Percentiles rank a stretch among this genome's conserved stretches.
Evolutionary conservation across 2,888 invertebrate species (phyloP).

Genomic region (Cylindroiulus punctatus): DNA sequence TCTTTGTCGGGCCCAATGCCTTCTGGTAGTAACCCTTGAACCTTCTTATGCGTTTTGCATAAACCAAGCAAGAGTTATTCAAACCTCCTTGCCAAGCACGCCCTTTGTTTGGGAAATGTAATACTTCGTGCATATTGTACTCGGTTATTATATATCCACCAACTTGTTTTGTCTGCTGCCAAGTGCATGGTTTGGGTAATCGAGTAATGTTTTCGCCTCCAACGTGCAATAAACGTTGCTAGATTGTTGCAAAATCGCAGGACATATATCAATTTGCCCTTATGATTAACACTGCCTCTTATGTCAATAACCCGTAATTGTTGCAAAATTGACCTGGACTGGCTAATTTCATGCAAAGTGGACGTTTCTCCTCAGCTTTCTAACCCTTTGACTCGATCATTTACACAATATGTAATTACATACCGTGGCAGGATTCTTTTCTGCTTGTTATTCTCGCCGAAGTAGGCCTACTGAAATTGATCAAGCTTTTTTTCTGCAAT

Average conservation of each 20-base stretch:
- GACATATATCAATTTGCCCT: constrained; percentile 36
- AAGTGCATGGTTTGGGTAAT: constrained; percentile 17
- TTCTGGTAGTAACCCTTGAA: background rate
- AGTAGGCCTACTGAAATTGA: constrained; percentile 17
- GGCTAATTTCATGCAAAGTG: constrained; percentile 35
- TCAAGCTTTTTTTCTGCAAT: constrained; percentile 24
- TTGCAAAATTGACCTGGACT: constrained; percentile 41
- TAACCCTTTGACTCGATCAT: constrained; percentile 33
- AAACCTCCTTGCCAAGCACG: background rate
- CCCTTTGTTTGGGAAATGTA: background rate
- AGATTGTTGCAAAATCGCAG: constrained; percentile 38
- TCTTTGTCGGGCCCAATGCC: background rate
- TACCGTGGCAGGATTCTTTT: background rate
- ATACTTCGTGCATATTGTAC: constrained; percentile 13
- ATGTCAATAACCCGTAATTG: constrained; percentile 43
- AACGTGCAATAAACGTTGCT: constrained; percentile 35
- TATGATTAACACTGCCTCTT: constrained; percentile 45
- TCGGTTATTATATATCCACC: background rate
- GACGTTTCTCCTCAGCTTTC: constrained; percentile 31
- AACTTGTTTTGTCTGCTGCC: constrained; percentile 37
- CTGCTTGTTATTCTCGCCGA: background rate
- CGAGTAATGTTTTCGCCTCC: constrained; percentile 31
- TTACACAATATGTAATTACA: constrained; percentile 42
- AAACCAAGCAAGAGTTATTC: background rate
- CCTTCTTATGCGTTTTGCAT: background rate